These are phyloP conservation scores for Eulemur rufifrons DNA, from an alignment of 2,113 vertebrate species.

Conservation along the genomic window DNA sequence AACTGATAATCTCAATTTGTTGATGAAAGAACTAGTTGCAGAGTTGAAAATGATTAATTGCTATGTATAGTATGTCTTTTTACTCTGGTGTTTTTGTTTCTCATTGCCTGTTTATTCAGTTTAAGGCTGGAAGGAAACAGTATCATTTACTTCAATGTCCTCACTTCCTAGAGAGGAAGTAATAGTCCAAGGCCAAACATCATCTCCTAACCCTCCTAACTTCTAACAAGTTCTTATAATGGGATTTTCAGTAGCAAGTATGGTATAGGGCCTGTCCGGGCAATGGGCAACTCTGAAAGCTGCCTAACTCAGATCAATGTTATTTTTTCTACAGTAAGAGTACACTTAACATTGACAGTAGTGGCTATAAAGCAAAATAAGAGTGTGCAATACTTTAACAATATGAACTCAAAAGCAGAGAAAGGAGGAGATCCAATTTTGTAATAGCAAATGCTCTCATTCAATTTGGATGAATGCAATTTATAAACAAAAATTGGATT, in stretches of 20 bases:
- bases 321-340: neutral
- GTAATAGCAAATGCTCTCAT: neutral
- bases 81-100: too few species aligned
- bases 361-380: neutral
- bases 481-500: constrained; percentile 1
- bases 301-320: neutral
- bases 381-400: neutral
- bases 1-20: too few species aligned
- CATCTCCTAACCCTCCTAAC: neutral
- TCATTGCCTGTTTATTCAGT: too few species aligned
- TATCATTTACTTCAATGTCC: too few species aligned
- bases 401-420: neutral
- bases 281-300: neutral
- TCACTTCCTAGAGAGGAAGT: too few species aligned
- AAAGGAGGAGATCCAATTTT: neutral
- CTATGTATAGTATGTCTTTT: too few species aligned
- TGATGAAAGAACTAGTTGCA: too few species aligned
- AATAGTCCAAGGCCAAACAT: neutral
- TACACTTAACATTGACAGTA: neutral
- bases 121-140: too few species aligned
- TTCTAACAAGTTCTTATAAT: neutral
- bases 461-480: constrained; percentile 1
- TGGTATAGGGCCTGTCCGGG: neutral
- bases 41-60: too few species aligned
- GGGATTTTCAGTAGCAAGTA: neutral